phyloP scores from a whole-genome alignment of 2,797 vertebrate genomes.

The Spatula clypeata region DNA sequence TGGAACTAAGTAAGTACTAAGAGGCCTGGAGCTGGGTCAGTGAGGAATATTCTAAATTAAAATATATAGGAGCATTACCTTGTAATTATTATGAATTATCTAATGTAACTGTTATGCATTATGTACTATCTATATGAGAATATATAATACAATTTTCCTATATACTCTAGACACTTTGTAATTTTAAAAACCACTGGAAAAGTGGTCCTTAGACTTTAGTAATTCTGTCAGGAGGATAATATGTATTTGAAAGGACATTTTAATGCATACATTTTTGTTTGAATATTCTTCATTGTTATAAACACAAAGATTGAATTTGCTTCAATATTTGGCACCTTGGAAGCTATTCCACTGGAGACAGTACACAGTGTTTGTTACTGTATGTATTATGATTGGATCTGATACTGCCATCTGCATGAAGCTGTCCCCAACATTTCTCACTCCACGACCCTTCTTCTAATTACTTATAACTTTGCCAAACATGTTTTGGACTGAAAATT shows the following conservation, averaged over 20 bases:
- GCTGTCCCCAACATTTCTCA: neutral
- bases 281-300: neutral
- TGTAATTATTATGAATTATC: neutral
- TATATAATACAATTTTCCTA: neutral
- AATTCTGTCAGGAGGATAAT: neutral
- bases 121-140: neutral
- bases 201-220: neutral
- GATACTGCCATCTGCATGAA: neutral
- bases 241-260: neutral
- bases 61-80: neutral
- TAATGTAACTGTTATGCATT: neutral
- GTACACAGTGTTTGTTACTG: neutral
- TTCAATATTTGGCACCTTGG: neutral
- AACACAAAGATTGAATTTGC: neutral
- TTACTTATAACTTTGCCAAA: neutral
- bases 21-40: neutral
- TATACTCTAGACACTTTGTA: fast-evolving
- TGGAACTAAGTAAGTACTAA: neutral
- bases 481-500: neutral
- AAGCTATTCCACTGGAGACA: neutral
- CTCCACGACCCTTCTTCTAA: neutral
- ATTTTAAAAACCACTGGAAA: neutral
- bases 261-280: neutral
- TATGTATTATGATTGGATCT: neutral
- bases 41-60: neutral